These are phyloP conservation scores for Phorcus lineatus DNA, from an alignment of 2,888 invertebrate genomes.

Conservation along the genomic window DNA sequence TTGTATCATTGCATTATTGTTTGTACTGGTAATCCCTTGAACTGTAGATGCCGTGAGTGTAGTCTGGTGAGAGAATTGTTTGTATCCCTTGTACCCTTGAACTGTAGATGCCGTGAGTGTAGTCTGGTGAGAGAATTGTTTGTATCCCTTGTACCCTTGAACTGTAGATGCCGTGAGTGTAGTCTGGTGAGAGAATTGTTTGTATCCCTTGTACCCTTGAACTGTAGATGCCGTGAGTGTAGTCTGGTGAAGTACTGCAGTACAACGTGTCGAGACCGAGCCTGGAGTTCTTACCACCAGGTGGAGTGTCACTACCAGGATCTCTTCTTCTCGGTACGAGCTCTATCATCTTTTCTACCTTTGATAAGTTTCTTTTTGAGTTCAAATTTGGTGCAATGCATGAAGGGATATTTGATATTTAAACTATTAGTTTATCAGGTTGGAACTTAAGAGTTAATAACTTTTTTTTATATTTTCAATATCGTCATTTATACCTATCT, in stretches of 20 bases:
- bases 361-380: not conserved
- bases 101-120: slow-evolving; percentile 60
- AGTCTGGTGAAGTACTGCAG: slow-evolving; percentile 63
- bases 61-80: slow-evolving; percentile 53
- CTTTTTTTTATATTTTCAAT: too few relatives aligned
- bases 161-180: slow-evolving; percentile 60
- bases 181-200: slow-evolving; percentile 53
- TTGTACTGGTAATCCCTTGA: not conserved
- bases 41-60: slow-evolving; percentile 60
- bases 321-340: slow-evolving; percentile 68
- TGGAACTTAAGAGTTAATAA: too few relatives aligned
- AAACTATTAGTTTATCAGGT: too few relatives aligned
- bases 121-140: slow-evolving; percentile 53
- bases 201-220: not conserved
- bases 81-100: not conserved
- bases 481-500: too few relatives aligned
- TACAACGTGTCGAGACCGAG: slow-evolving; percentile 49
- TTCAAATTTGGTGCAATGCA: too few relatives aligned
- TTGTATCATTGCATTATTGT: too few relatives aligned
- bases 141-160: not conserved
- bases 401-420: too few relatives aligned
- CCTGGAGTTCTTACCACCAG: slow-evolving; percentile 65
- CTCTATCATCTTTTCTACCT: not conserved
- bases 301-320: slow-evolving; percentile 66
- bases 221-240: slow-evolving; percentile 60